Conservation (phyloP, 2,113 vertebrate species). For the Thamnophis sirtalis region DNA sequence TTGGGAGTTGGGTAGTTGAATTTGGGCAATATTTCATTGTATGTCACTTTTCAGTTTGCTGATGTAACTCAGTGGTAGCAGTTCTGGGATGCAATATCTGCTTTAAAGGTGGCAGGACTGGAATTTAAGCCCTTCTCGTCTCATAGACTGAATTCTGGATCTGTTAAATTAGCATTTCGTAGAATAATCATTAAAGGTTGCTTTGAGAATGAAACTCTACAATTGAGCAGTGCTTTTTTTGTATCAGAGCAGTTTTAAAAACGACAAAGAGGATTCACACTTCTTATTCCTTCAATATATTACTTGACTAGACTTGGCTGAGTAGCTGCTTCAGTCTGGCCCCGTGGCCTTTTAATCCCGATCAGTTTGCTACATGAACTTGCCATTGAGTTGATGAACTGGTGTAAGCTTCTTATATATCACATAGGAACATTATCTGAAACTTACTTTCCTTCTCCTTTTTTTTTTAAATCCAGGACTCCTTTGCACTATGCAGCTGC, state of each 20-base stretch:
- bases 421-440: not conserved
- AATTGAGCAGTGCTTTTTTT: not conserved
- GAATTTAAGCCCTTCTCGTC: not conserved
- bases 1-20: not conserved
- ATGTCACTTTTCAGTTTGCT: not conserved
- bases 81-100: too few species aligned
- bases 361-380: not conserved
- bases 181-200: not conserved
- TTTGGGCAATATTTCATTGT: not conserved
- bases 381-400: not conserved
- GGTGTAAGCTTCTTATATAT: not conserved
- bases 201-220: not conserved
- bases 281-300: not conserved
- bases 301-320: not conserved
- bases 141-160: not conserved
- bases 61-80: not conserved
- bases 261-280: not conserved
- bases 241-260: not conserved
- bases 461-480: constrained; percentile 67
- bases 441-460: not conserved
- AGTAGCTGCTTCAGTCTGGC: not conserved
- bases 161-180: not conserved
- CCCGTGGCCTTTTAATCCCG: not conserved
- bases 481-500: constrained; percentile 92
- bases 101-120: not conserved